Percentiles rank a stretch among this genome's conserved stretches.
Evolutionary conservation across 37 sponge, comb jelly and placozoan genomes (phyloP).

Genomic region (Axinella damicornis): DNA sequence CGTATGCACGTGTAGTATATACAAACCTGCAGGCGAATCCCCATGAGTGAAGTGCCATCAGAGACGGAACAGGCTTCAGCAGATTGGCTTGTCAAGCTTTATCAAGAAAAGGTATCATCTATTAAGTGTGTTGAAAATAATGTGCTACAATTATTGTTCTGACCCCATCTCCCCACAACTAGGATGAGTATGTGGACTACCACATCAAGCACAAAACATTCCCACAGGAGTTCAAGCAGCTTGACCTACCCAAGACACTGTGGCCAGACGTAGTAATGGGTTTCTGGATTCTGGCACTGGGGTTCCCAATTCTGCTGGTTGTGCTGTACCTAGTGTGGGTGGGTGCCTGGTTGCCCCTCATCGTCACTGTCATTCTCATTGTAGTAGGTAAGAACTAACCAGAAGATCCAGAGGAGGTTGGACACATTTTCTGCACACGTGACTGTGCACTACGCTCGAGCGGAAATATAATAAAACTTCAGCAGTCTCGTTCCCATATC

Average conservation of each 20-base stretch:
- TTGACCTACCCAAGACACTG: conserved; percentile 35
- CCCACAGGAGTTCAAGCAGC: conserved; percentile 19
- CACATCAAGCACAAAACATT: conserved; percentile 60
- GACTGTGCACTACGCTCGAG: no score
- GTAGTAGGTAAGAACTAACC: conserved; percentile 40
- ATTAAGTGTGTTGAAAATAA: no score
- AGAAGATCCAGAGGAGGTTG: no score
- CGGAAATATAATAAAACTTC: no score
- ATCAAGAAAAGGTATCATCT: conserved; percentile 82
- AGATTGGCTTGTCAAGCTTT: conserved; percentile 68
- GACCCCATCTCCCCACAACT: no score
- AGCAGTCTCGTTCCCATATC: no score
- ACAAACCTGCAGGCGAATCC: conserved; percentile 36
- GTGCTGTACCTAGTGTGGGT: conserved; percentile 38
- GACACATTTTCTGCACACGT: no score
- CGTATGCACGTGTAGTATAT: no score
- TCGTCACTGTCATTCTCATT: conserved; percentile 11
- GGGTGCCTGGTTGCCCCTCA: conserved; percentile 63
- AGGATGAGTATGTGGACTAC: conserved; percentile 80
- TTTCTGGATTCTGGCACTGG: conserved; percentile 53
- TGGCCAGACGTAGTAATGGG: conserved; percentile 63
- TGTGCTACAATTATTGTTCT: no score
- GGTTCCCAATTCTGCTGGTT: conserved; percentile 34
- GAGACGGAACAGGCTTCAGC: conserved; percentile 41
- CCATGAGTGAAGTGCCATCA: conserved; percentile 40